These are phyloP conservation scores for Drosophila ezoana DNA, from an alignment of 2,888 invertebrate genomes.

Conservation along the genomic window DNA sequence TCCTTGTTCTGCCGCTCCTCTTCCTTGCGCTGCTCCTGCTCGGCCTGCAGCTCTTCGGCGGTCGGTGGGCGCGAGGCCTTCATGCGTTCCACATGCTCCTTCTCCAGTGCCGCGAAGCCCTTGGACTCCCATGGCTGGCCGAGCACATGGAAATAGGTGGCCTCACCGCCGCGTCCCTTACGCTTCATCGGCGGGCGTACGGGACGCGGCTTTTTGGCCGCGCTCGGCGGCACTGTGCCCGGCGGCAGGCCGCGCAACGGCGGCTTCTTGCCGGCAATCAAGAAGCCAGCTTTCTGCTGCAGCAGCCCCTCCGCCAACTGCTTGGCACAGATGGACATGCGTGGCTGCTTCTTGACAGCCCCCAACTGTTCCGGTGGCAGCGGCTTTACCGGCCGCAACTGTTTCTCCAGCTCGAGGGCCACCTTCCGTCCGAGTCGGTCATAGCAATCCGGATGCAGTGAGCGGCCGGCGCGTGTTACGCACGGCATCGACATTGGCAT, in stretches of 20 bases:
- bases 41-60: constrained; percentile 47
- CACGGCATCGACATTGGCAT: constrained; percentile 55
- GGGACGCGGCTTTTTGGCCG: neutral
- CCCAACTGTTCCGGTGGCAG: constrained; percentile 5
- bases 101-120: constrained; percentile 59
- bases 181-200: constrained; percentile 22
- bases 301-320: constrained; percentile 27
- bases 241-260: constrained; percentile 49
- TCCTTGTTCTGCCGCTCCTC: constrained; percentile 55
- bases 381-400: constrained; percentile 10
- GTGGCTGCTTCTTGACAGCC: constrained; percentile 13
- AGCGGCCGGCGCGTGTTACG: constrained; percentile 32
- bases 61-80: constrained; percentile 37
- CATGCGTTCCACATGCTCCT: constrained; percentile 60
- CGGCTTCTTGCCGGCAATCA: neutral
- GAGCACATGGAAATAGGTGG: constrained; percentile 62
- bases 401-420: constrained; percentile 41
- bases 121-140: constrained; percentile 68
- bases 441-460: constrained; percentile 56
- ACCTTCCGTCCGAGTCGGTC: constrained; percentile 48
- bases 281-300: constrained; percentile 23
- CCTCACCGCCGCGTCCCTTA: constrained; percentile 47
- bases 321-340: constrained; percentile 39
- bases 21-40: constrained; percentile 43
- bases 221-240: constrained; percentile 52